Conservation (phyloP, 2,888 invertebrate genomes). For the Stenichneumon culpator region DNA sequence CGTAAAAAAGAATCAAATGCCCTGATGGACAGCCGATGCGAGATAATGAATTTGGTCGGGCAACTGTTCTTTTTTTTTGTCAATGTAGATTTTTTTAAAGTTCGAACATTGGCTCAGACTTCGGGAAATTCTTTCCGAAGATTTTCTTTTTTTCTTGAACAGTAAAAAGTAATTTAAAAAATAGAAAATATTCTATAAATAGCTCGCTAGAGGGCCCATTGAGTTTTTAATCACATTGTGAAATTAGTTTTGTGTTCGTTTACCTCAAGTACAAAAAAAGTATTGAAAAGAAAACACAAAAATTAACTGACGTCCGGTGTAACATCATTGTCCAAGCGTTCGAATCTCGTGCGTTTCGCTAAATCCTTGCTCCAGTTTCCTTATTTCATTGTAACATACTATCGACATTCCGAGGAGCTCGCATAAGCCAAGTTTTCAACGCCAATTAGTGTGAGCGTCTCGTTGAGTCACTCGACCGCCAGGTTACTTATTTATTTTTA, state of each 20-base stretch:
- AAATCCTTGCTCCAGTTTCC: conserved; percentile 66
- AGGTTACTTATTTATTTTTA: not conserved
- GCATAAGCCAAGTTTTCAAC: conserved; percentile 60
- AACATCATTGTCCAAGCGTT: conserved; percentile 29
- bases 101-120: not conserved
- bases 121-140: no score
- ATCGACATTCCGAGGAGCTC: conserved; percentile 55
- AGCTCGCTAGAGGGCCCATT: not conserved
- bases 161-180: not conserved
- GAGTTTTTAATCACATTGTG: not conserved
- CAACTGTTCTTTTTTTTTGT: not conserved
- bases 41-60: not conserved
- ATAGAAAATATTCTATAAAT: not conserved
- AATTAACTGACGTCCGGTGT: conserved; percentile 23
- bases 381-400: conserved; percentile 54
- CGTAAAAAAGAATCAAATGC: not conserved
- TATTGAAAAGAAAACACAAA: not conserved
- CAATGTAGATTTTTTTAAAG: not conserved
- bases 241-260: not conserved
- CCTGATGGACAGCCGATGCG: not conserved
- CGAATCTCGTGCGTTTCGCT: conserved; percentile 23
- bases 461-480: conserved; percentile 47
- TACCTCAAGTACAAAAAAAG: not conserved
- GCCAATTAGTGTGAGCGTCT: conserved; percentile 60
- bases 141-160: no score